Percentiles rank a stretch among this genome's conserved stretches.
phyloP scores from a whole-genome alignment of 2,113 vertebrate genomes.

The Poeciliopsis occidentalis region DNA sequence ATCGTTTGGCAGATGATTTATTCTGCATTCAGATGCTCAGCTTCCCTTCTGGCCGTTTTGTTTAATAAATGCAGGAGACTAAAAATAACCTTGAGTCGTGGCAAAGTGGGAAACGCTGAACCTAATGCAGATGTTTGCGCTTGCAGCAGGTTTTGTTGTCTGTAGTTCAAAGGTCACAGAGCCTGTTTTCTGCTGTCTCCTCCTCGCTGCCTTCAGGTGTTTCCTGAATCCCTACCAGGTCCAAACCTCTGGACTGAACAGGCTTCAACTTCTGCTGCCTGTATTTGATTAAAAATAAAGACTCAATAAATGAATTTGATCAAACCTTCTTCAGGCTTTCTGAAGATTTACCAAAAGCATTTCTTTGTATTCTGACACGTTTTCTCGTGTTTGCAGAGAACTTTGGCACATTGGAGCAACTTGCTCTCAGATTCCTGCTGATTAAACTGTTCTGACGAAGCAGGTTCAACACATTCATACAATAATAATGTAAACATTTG shows the following conservation, averaged over 20 bases:
- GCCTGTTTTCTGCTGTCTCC: slow-evolving; percentile 11
- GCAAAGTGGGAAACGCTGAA: slow-evolving; percentile 6
- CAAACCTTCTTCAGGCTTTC: not conserved
- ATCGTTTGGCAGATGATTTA: not conserved
- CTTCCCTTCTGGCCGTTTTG: not conserved
- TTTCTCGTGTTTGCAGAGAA: not conserved
- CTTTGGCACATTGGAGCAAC: too few relatives aligned
- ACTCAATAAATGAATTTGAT: too few relatives aligned
- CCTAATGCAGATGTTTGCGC: slow-evolving; percentile 20
- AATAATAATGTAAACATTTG: too few relatives aligned
- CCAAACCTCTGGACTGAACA: not conserved
- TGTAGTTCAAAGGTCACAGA: slow-evolving; percentile 30
- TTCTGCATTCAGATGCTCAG: not conserved
- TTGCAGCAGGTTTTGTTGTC: slow-evolving; percentile 20
- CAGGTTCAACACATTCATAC: not conserved
- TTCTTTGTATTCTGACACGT: not conserved
- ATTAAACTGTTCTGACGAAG: not conserved
- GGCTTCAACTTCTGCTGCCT: not conserved
- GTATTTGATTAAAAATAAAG: too few relatives aligned
- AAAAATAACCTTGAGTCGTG: slow-evolving; percentile 5
- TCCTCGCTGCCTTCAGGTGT: slow-evolving; percentile 39
- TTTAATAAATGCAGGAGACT: slow-evolving; percentile 11
- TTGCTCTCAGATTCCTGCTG: too few relatives aligned
- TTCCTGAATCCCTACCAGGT: not conserved
- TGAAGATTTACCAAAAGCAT: not conserved